A percentile compares a stretch with the other conserved stretches of the same genome.
These are phyloP conservation scores for Halisarca cf. caerulea DNA, from an alignment of 37 sponge, comb jelly and placozoan genomes.

Conservation along the genomic window DNA sequence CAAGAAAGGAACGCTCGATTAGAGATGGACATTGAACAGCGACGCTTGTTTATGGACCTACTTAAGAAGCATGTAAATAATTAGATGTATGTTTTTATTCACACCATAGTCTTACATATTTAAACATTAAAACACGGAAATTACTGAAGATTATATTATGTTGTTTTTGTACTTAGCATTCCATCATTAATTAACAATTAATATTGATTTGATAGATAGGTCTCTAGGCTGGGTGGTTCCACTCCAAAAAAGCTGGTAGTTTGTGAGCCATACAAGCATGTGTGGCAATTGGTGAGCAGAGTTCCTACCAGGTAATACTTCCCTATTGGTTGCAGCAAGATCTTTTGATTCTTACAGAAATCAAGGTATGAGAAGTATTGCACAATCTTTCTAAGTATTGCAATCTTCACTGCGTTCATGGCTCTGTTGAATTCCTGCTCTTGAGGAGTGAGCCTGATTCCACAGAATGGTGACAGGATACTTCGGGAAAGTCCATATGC, in stretches of 20 bases:
- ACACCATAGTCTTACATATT: no score
- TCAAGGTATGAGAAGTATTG: background rate
- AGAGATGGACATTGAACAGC: background rate
- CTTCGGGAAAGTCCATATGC: conserved; percentile 1
- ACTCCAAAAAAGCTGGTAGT: background rate
- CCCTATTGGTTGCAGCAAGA: background rate
- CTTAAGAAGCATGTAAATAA: background rate
- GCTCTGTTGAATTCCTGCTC: background rate
- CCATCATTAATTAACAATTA: conserved; percentile 2
- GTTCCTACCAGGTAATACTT: background rate
- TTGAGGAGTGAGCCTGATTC: background rate
- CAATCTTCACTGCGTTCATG: no score
- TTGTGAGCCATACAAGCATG: background rate
- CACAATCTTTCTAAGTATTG: no score
- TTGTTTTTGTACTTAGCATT: no score
- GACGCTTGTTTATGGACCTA: background rate
- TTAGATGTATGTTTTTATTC: no score
- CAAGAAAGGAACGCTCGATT: background rate
- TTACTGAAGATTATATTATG: no score
- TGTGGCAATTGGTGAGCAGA: background rate
- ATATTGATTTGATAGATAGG: background rate
- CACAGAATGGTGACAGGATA: conserved; percentile 2
- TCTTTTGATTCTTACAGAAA: background rate
- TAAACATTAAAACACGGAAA: no score
- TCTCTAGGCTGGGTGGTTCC: background rate